Evolutionary conservation across 2,113 vertebrate genomes (phyloP), one percentile per base, ranked within the genome.

Genomic region (Nothocercus julius): DNA sequence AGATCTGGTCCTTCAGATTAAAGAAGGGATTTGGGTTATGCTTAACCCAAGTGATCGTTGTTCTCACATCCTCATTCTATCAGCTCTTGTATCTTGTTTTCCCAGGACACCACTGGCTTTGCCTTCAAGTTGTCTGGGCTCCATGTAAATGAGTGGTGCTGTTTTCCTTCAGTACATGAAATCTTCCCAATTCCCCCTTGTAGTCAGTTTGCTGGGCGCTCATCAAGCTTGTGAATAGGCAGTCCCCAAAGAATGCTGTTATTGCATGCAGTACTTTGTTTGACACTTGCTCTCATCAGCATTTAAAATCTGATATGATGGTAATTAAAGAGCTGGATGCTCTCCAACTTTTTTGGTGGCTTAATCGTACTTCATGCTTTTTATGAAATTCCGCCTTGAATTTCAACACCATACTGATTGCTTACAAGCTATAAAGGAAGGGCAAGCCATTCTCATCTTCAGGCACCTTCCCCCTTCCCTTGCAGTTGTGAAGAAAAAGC

Each of bases 221-320:
- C 76, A 17, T 47, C 75, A 90, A 8, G 13, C 76, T 59, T 0
- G 1, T 44, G 79, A 88, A 56, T 2, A 89, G 75, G 32, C 75
- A 74, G 79, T 86, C 94, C 73, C 79, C 11, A 7, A 56, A 86
- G 89, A 74, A 38, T 64, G 11, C 75, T 72, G 34, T 19, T 79
- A n/a, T 11, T 70, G 34, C 75, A n/a, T 2, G 25, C 82, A 13
- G 3, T 83, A 83, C 85, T 90, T 94, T 89, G 70, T 87, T 59
- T 95, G 93, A 83, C 76, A 75, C 89, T 90, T 68, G 70, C 76
- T 95, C 76, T 95, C 93, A 95, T 94, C 96, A 94, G 61, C 76
- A 61, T 85, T 91, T 88, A 63, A 85, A 78, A 89, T 83, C 64
- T 87, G 91, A 78, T 90, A 75, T 4, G 64, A 44, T 66, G 36